These are phyloP conservation scores for Argynnis bischoffii DNA, from an alignment of 2,888 invertebrate genomes.

Conservation along the genomic window DNA sequence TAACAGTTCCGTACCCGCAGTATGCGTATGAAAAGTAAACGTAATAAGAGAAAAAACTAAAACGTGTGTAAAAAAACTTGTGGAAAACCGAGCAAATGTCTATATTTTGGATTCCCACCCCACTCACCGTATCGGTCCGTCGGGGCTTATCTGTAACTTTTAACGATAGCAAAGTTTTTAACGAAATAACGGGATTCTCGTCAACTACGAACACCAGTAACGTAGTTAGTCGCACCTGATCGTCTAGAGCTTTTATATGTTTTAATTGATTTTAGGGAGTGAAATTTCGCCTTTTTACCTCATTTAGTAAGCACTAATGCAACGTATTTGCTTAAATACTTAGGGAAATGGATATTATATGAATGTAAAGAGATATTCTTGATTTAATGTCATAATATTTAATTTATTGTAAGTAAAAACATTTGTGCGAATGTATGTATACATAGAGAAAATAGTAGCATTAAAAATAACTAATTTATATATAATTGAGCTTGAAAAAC, in stretches of 20 bases:
- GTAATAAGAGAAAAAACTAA: neutral
- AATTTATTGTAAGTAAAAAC: too few species aligned
- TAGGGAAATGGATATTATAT: too few species aligned
- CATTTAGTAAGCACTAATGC: neutral
- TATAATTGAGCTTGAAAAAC: too few species aligned
- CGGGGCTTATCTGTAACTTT: slow-evolving; percentile 75
- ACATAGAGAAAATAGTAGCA: too few species aligned
- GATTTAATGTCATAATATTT: too few species aligned
- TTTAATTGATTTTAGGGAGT: slow-evolving; percentile 32
- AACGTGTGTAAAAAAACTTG: neutral
- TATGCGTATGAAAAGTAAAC: slow-evolving; percentile 1
- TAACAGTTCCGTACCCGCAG: neutral
- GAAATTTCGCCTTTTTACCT: slow-evolving; percentile 5
- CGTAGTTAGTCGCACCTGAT: slow-evolving; percentile 62
- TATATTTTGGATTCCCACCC: slow-evolving; percentile 34
- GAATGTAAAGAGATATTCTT: too few species aligned
- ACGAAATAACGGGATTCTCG: slow-evolving; percentile 77
- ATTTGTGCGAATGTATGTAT: too few species aligned
- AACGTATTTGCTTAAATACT: neutral
- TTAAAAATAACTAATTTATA: too few species aligned
- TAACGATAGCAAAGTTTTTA: slow-evolving; percentile 80
- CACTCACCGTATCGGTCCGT: slow-evolving; percentile 52
- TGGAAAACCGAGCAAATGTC: slow-evolving; percentile 12
- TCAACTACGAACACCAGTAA: slow-evolving; percentile 61
- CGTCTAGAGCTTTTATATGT: slow-evolving; percentile 44